Conservation (phyloP, 2,888 invertebrate species). For the Aphodius granarius region DNA sequence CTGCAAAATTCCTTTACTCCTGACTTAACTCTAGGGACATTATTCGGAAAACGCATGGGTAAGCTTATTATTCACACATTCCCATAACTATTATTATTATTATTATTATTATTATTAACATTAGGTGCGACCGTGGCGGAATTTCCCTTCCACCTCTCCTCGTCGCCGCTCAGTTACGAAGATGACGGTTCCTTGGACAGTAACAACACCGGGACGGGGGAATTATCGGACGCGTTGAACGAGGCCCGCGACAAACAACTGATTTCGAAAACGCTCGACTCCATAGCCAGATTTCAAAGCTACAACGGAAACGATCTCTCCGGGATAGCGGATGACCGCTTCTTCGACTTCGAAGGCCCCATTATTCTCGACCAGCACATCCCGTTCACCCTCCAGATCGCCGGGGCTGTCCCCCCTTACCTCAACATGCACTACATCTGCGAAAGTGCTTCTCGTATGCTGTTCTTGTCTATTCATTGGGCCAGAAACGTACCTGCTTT, state of each 20-base stretch:
- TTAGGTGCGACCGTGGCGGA: conserved; percentile 44
- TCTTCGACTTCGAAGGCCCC: conserved; percentile 60
- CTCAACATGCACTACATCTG: conserved; percentile 93
- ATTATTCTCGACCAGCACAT: conserved; percentile 70
- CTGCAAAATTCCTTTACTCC: conserved; percentile 45
- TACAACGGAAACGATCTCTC: conserved; percentile 48
- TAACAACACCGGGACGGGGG: conserved; percentile 53
- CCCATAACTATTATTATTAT: too few relatives aligned
- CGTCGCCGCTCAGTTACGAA: conserved; percentile 56
- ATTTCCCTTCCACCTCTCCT: conserved; percentile 50
- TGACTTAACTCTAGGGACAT: conserved; percentile 47
- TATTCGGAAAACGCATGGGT: conserved; percentile 50
- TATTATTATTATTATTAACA: conserved; percentile 26
- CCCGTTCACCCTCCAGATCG: conserved; percentile 75
- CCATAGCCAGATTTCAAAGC: conserved; percentile 60
- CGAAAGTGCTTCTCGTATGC: conserved; percentile 89
- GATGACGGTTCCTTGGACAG: conserved; percentile 63
- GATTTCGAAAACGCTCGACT: conserved; percentile 71
- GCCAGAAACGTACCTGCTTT: conserved; percentile 82
- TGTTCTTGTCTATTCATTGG: conserved; percentile 92
- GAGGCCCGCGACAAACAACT: conserved; percentile 63
- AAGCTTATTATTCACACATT: conserved; percentile 23
- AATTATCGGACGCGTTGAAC: conserved; percentile 62
- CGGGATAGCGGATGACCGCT: conserved; percentile 47
- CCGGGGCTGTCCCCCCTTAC: conserved; percentile 81